Evolutionary conservation across 2,888 invertebrate species (phyloP), one percentile per base, ranked within the genome.

Genomic region (Fragum whitleyi): DNA sequence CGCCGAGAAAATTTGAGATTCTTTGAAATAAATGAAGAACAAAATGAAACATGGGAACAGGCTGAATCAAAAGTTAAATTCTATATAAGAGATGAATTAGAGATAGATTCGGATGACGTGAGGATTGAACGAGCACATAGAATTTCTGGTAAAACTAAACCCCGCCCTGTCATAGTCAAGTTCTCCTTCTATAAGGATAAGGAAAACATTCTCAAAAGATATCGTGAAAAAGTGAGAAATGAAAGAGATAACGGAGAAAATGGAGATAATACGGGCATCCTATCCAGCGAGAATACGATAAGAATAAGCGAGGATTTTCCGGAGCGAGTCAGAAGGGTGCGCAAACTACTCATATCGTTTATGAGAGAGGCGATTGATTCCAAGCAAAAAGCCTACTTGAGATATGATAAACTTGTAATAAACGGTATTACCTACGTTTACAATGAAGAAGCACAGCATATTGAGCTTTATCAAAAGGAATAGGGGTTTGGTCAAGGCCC

Each of bases 301-400:
- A 57, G 57, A 26, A 57, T 57, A 57, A 57, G 57, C 23, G 57
- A 57, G 57, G 57, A 57, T 23, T 57, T 21, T 23, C 57, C 57
- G 21, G 57, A 57, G 57, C 7, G n/a, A 57, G 23, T 57, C 5
- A 57, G 57, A 57, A n/a, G 23, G n/a, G 11, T 57, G 5, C 21
- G 57, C 11, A 57, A 57, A 26, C 57, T 57, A 14, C 26, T 57
- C 3, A 57, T 21, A 57, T 23, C 57, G n/a, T n/a, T n/a, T n/a
- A n/a, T n/a, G n/a, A n/a, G n/a, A n/a, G n/a, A n/a, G n/a, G n/a
- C n/a, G n/a, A n/a, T n/a, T n/a, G n/a, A n/a, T n/a, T n/a, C n/a
- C n/a, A n/a, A n/a, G n/a, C n/a, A n/a, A n/a, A n/a, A n/a, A n/a
- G n/a, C n/a, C n/a, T n/a, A n/a, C n/a, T 53, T 39, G 39, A 6